phyloP scores from a whole-genome alignment of 2,113 vertebrate genomes.

The Gracilinanus agilis region DNA sequence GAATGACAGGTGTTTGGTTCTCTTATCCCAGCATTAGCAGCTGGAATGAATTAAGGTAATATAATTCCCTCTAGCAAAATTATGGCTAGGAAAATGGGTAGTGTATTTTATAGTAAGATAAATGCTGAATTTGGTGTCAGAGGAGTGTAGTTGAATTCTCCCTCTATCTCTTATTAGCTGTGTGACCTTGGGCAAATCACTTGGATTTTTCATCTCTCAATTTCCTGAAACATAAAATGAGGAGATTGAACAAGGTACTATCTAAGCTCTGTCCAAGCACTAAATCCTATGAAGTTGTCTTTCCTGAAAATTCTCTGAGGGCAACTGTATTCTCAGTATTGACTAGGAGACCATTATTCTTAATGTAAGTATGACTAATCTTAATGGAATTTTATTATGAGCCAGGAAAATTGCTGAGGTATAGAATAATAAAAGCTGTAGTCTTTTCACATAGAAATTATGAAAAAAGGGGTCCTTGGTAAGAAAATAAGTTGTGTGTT shows the following conservation, averaged over 20 bases:
- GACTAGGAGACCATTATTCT: neutral
- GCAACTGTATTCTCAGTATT: neutral
- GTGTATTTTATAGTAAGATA: neutral
- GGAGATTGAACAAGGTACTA: neutral
- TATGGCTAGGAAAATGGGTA: neutral
- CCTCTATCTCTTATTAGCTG: neutral
- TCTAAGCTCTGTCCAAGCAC: neutral
- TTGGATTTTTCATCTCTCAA: neutral
- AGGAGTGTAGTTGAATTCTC: neutral
- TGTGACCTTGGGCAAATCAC: neutral
- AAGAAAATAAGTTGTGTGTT: neutral
- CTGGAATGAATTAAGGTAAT: neutral
- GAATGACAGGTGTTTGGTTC: neutral
- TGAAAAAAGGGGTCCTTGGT: neutral
- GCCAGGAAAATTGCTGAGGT: neutral
- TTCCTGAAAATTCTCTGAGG: neutral
- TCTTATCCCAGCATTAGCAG: neutral
- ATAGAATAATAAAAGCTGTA: neutral
- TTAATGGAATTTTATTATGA: neutral
- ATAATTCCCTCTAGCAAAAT: constrained; percentile 1
- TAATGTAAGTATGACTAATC: neutral
- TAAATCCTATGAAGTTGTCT: neutral
- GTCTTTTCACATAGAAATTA: neutral
- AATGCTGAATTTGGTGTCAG: neutral
- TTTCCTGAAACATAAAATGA: neutral